phyloP scores from a whole-genome alignment of 2,113 vertebrate genomes.

The Leucopsar rothschildi region DNA sequence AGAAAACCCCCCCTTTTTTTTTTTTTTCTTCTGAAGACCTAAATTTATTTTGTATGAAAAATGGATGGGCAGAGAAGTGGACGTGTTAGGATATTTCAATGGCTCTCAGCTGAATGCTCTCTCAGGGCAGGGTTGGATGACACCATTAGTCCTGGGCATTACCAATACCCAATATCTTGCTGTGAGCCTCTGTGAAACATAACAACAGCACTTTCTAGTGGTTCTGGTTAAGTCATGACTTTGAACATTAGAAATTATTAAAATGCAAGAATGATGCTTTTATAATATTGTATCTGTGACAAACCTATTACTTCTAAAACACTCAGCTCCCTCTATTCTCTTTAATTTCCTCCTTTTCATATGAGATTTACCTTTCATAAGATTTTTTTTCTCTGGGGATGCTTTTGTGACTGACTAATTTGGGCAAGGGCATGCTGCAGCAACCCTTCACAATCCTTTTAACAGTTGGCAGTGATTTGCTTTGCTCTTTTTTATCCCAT shows the following conservation, averaged over 20 bases:
- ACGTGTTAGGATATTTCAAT: not conserved
- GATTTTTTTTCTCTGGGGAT: not conserved
- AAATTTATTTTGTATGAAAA: not conserved
- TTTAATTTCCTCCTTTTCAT: not conserved
- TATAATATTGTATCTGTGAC: not conserved
- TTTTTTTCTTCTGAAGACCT: not conserved
- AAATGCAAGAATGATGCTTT: not conserved
- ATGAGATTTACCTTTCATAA: not conserved
- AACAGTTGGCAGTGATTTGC: not conserved
- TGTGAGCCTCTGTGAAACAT: not conserved
- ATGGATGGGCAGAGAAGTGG: not conserved
- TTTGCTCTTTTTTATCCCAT: not conserved
- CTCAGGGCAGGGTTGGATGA: not conserved
- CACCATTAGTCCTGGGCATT: not conserved
- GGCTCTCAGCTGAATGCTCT: accelerated
- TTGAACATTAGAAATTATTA: not conserved
- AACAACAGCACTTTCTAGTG: not conserved
- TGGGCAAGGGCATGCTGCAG: not conserved
- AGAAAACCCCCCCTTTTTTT: not conserved
- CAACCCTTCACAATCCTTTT: not conserved
- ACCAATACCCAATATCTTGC: not conserved
- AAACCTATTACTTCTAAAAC: not conserved
- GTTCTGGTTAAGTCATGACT: not conserved
- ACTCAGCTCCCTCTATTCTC: not conserved
- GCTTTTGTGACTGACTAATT: not conserved